Base-by-base conservation (phyloP, 2,888 invertebrate genomes). In the Eupithecia abbreviata region DNA sequence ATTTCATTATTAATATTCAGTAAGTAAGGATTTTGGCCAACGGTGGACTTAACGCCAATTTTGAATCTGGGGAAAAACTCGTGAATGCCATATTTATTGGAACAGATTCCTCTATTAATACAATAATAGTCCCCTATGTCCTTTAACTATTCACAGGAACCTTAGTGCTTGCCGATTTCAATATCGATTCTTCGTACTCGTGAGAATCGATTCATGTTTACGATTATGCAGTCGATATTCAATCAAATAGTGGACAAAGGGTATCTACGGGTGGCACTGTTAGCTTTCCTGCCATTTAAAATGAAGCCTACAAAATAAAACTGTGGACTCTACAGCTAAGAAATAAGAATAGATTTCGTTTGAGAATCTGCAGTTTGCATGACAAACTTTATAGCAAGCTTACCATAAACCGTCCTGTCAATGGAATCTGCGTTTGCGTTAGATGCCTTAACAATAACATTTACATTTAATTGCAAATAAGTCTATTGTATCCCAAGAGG, bases 201-300 rank as follows among this genome's bases (percentile, higher is more conserved):
- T 85, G 85, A 88, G 88, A 91, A 90, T 91, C 90, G 91, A 90
- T 90, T 87, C 86, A 84, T 86, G 81, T 93, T 93, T 93, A 93
- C 90, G 93, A 93, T 91, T 91, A 89, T 90, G 81, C 88, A 88
- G 91, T 88, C 87, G 88, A 90, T 90, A 91, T 93, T 93, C 91
- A 92, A 92, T 93, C 92, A 90, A 89, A 82, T 81, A 83, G 81
- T 85, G 88, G 86, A 92, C 92, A 92, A 92, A 91, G 86, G 88
- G 79, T 84, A 83, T 84, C 84, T 85, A 83, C 84, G 83, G 84
- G 83, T 86, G 82, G 84, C 82, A 81, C 82, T 86, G 84, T 85
- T 84, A 83, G 84, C 81, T 81, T 82, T 81, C 72, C 70, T 47
- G 79, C 80, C 73, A 79, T 70, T 75, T 80, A 81, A 79, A 80